phyloP scores from a whole-genome alignment of 2,888 invertebrate species.

The Stenchaetothrips biformis region DNA sequence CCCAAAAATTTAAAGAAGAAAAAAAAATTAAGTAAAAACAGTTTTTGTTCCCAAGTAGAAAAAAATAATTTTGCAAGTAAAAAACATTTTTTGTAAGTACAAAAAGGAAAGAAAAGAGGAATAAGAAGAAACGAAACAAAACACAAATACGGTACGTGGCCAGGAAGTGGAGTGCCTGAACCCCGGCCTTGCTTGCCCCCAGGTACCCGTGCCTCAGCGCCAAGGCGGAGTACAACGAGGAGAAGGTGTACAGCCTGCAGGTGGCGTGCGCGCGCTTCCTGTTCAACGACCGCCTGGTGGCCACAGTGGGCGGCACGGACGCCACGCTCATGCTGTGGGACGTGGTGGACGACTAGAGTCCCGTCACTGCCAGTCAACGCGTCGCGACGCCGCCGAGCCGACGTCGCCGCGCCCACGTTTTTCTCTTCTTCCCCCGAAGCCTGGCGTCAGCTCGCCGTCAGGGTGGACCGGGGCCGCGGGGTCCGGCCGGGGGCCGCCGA shows the following conservation, averaged over 20 bases:
- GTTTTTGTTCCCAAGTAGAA: no score
- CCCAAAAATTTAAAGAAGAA: not conserved
- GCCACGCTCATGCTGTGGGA: conserved; percentile 90
- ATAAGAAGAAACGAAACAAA: no score
- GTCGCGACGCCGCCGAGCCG: no score
- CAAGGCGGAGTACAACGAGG: conserved; percentile 81
- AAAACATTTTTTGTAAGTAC: no score
- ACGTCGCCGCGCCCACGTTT: not conserved
- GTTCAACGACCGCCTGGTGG: conserved; percentile 78
- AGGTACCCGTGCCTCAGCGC: conserved; percentile 82
- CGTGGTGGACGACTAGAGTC: conserved; percentile 65
- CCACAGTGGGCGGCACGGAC: conserved; percentile 81
- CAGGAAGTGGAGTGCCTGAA: no score
- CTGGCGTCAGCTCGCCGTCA: not conserved
- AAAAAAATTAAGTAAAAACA: no score
- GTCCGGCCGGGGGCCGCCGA: not conserved
- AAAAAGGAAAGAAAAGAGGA: no score
- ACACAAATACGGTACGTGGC: no score
- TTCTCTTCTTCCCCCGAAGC: not conserved
- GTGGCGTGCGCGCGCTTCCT: conserved; percentile 76
- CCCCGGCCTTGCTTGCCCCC: conserved; percentile 36
- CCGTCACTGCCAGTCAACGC: not conserved
- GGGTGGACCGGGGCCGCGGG: not conserved
- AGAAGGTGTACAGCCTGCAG: conserved; percentile 80
- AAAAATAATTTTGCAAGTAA: no score